These are phyloP conservation scores for Calliopsis andreniformis DNA, from an alignment of 1,140 invertebrate species.

Conservation along the genomic window DNA sequence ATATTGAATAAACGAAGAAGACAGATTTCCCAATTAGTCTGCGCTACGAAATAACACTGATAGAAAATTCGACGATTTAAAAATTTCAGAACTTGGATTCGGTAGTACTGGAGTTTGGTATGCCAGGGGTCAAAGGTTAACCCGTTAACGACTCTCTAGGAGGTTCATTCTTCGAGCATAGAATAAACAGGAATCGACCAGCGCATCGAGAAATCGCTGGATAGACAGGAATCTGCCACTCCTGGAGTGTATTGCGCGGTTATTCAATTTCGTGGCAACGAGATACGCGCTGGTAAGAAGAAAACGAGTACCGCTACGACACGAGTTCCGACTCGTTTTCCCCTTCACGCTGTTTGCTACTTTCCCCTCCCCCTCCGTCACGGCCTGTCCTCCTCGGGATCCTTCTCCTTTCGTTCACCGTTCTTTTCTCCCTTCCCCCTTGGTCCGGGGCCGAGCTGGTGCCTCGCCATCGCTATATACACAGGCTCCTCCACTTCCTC, in stretches of 20 bases:
- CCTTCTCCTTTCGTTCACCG: too few relatives aligned
- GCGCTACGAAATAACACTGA: too few relatives aligned
- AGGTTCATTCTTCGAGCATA: too few relatives aligned
- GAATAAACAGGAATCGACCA: not conserved
- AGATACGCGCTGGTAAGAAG: conserved; percentile 56
- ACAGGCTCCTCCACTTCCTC: conserved; percentile 54
- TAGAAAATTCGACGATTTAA: too few relatives aligned
- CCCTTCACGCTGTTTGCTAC: conserved; percentile 49
- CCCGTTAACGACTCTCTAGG: too few relatives aligned
- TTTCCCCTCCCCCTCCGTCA: not conserved
- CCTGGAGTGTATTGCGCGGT: conserved; percentile 40
- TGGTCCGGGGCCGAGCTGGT: not conserved
- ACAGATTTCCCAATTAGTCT: too few relatives aligned
- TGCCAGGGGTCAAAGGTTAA: too few relatives aligned
- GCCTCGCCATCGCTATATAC: conserved; percentile 24
- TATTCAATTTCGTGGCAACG: conserved; percentile 64
- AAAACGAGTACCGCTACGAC: conserved; percentile 66
- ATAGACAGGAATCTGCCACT: not conserved
- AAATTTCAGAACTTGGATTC: too few relatives aligned
- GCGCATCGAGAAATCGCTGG: conserved; percentile 7
- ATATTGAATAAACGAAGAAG: not conserved
- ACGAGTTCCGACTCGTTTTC: conserved; percentile 60
- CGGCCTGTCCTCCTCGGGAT: too few relatives aligned
- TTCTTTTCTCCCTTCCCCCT: not conserved
- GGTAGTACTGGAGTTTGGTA: too few relatives aligned